Evolutionary conservation across 2,888 invertebrate genomes (phyloP).

Genomic region (Trissoscelio sp.): DNA sequence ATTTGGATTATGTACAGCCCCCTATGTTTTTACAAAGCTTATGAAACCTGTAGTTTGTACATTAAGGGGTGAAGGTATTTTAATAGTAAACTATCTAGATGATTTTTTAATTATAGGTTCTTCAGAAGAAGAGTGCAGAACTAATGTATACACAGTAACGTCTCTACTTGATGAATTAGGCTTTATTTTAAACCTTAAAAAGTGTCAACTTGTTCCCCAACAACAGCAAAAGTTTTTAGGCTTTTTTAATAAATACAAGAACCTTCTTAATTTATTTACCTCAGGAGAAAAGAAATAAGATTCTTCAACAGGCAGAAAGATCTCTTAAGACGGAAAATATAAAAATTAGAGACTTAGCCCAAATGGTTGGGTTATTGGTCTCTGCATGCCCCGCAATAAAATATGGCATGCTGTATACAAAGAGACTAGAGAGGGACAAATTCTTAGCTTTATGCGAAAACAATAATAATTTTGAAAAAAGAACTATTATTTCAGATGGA

Average conservation of each 20-base stretch:
- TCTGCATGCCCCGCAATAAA: constrained; percentile 10
- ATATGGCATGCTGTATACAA: constrained; percentile 7
- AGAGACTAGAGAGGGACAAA: constrained; percentile 1
- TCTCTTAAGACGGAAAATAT: not conserved
- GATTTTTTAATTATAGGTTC: constrained; percentile 4
- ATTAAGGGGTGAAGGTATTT: not conserved
- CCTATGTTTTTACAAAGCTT: constrained; percentile 4
- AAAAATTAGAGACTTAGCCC: constrained; percentile 9
- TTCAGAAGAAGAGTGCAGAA: not conserved
- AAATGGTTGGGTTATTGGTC: not conserved
- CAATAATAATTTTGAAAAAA: not conserved
- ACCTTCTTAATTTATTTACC: not conserved
- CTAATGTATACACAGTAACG: not conserved
- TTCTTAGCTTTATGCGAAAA: constrained; percentile 1
- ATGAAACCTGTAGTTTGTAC: not conserved
- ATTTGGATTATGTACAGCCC: constrained; percentile 13
- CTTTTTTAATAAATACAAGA: not conserved
- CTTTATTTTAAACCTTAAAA: constrained; percentile 3
- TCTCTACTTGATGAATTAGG: not conserved
- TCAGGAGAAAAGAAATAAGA: not conserved
- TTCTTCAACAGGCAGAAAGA: not conserved
- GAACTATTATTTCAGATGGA: not conserved
- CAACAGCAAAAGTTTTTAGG: constrained; percentile 6
- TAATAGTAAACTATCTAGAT: not conserved
- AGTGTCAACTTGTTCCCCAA: not conserved